Base-by-base conservation (phyloP, 1,140 invertebrate genomes). In the Saccostrea glomerata region DNA sequence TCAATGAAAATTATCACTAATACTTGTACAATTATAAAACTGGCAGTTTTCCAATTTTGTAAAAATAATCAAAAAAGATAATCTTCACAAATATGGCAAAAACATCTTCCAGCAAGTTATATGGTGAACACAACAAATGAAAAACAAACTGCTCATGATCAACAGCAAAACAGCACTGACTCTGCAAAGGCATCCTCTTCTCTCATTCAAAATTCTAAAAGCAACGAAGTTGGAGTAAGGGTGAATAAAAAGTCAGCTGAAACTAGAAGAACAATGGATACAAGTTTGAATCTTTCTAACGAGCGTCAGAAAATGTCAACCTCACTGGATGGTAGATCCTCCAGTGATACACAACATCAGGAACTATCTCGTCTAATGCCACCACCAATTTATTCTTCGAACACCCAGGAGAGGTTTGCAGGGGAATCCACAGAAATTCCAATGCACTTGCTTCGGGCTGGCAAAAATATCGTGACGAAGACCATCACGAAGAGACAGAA, bases 101-200 rank as follows among this genome's bases (percentile, higher is more conserved):
- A 11, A 12, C 23, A 77, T 77, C 70, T 77, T 77, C 70, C 70
- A 77, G 70, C 70, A 36, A 77, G 30, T 77, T 77, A 77, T 36
- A 30, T 25, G 25, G 30, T 77, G 70, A 36, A 25, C 9, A 15
- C 70, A 36, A 36, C 70, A 30, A 30, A 15, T 77, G 70, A 77
- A 3, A 77, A 30, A 77, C 70, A 77, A 12, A 12, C 25, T 36
- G 70, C 30, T 30, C 12, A 23, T 30, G 23, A 15, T 23, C 23
- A 25, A 77, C 13, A 77, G 13, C 3, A 7, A 13, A 36, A 30
- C 7, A 36, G 25, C 15, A 7, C 7, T 17, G n/a, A 63, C 17
- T 7, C 5, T 7, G 5, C 0, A 77, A 77, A 11, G 70, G 2
- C 23, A 36, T 30, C 30, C 7, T 36, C 58, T 23, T 30, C 25